A percentile compares a stretch with the other conserved stretches of the same genome.
These are phyloP conservation scores for Caenorhabditis wallacei DNA, from an alignment of 2,888 invertebrate genomes.

Conservation along the genomic window DNA sequence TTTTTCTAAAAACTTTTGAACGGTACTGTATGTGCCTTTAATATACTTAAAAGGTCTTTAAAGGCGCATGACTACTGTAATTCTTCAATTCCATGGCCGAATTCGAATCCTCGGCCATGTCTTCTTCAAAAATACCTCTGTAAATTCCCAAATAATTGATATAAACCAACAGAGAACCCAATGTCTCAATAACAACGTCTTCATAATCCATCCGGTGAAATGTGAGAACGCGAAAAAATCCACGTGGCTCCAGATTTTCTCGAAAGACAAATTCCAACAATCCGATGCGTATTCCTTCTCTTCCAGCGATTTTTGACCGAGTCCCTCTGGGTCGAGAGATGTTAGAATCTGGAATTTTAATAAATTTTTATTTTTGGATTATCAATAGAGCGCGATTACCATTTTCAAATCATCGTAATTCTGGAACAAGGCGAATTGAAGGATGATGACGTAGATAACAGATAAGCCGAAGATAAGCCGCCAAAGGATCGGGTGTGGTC, in stretches of 20 bases:
- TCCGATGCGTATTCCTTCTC: slow-evolving; percentile 91
- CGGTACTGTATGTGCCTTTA: too few species aligned
- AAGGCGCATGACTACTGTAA: too few species aligned
- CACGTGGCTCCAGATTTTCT: slow-evolving; percentile 93
- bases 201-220: slow-evolving; percentile 97
- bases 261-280: slow-evolving; percentile 93
- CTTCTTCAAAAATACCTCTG: slow-evolving; percentile 88
- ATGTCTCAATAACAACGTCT: slow-evolving; percentile 92
- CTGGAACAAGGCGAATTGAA: slow-evolving; percentile 93
- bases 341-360: slow-evolving; percentile 88
- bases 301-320: slow-evolving; percentile 73
- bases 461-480: slow-evolving; percentile 91
- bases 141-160: slow-evolving; percentile 99
- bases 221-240: slow-evolving; percentile 98
- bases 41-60: too few species aligned
- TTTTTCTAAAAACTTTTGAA: too few species aligned
- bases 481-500: slow-evolving; percentile 99
- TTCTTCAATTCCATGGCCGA: too few species aligned
- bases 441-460: slow-evolving; percentile 85
- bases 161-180: slow-evolving; percentile 98
- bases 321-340: slow-evolving; percentile 93
- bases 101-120: too few species aligned
- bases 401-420: slow-evolving; percentile 92
- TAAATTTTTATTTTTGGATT: too few species aligned
- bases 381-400: slow-evolving; percentile 84